These are phyloP conservation scores for Hepsetus odoe DNA, from an alignment of 2,113 vertebrate genomes.

Conservation along the genomic window DNA sequence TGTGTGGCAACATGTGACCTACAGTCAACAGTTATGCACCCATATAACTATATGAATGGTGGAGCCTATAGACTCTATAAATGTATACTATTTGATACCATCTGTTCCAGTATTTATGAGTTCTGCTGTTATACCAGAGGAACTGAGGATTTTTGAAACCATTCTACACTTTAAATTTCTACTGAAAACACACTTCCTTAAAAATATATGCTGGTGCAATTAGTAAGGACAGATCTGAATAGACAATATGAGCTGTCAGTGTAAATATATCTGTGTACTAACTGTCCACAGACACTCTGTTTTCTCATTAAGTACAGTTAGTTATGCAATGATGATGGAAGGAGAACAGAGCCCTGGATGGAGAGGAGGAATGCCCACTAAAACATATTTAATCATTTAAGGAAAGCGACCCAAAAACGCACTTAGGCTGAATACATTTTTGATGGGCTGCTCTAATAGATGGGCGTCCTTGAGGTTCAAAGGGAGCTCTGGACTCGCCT, in stretches of 20 bases:
- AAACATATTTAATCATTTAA: conserved; percentile 83
- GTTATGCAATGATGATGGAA: conserved; percentile 22
- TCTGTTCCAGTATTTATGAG: neutral
- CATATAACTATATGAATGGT: neutral
- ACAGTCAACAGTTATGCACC: neutral
- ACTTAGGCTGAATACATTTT: conserved; percentile 86
- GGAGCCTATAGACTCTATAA: neutral
- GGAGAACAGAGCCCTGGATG: conserved; percentile 21
- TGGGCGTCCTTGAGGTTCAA: conserved; percentile 93
- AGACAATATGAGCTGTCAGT: neutral
- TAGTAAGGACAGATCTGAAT: neutral
- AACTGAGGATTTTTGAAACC: neutral
- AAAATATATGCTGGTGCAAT: neutral
- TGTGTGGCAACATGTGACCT: neutral
- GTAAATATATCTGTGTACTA: neutral
- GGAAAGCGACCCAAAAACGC: conserved; percentile 75
- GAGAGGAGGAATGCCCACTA: conserved; percentile 76
- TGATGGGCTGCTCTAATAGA: conserved; percentile 85
- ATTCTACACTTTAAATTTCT: neutral
- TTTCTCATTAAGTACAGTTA: conserved; percentile 24
- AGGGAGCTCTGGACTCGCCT: conserved; percentile 81
- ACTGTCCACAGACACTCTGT: neutral
- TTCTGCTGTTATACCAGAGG: neutral
- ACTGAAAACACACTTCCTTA: neutral
- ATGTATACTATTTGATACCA: neutral